Conservation (phyloP, 2,113 vertebrate species). For the Toxotes chatareus region DNA sequence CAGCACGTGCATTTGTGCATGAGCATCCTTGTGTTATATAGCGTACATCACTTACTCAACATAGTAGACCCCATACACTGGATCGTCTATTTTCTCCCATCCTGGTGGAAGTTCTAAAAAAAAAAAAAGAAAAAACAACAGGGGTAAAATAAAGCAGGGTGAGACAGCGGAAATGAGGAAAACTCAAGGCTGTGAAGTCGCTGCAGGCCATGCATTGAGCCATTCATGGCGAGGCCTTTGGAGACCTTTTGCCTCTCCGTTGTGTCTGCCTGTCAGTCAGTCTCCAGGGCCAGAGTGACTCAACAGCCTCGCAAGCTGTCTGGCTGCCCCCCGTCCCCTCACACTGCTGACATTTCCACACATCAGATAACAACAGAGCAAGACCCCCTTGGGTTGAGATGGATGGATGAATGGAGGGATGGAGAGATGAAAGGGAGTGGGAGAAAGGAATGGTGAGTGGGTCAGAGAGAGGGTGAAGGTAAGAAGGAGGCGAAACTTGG, state of each 20-base stretch:
- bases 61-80: constrained; percentile 99
- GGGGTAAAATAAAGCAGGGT: not conserved
- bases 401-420: constrained; percentile 34
- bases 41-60: constrained; percentile 94
- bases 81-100: constrained; percentile 99
- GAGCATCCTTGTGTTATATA: not conserved
- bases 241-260: constrained; percentile 45
- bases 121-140: constrained; percentile 8
- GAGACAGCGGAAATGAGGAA: constrained; percentile 21
- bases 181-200: constrained; percentile 17
- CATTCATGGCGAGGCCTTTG: constrained; percentile 28
- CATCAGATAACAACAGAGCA: constrained; percentile 72
- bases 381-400: constrained; percentile 49
- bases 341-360: constrained; percentile 75
- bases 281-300: constrained; percentile 50
- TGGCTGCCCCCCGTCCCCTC: constrained; percentile 16
- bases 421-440: constrained; percentile 31
- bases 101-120: constrained; percentile 94
- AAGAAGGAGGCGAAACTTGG: not conserved
- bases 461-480: constrained; percentile 1
- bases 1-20: not conserved
- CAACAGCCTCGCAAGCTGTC: constrained; percentile 49
- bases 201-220: constrained; percentile 28
- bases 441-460: constrained; percentile 5
- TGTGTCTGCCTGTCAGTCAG: constrained; percentile 58